Base-by-base conservation (phyloP, 2,113 vertebrate genomes). In the Zingel zingel region DNA sequence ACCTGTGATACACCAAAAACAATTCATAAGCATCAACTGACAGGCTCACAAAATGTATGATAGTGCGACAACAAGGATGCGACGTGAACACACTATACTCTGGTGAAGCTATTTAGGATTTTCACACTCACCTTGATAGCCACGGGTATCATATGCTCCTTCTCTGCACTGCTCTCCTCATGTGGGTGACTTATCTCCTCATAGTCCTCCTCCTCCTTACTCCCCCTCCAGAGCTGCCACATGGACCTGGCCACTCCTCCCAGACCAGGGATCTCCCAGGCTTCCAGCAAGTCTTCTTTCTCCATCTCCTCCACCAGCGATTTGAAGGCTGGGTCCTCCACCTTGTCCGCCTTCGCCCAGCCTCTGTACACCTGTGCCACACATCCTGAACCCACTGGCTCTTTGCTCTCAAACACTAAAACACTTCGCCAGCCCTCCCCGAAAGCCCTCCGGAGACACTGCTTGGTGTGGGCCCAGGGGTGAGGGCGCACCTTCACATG, bases 301-400 rank as follows among this genome's bases (percentile, higher is more conserved):
- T 91, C 91, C 13, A 94, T 81, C 65, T 50, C 77, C 6, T 63
- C 89, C 0, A 89, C 82, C 16, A 95, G 86, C 16, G 86, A 86
- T 81, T 86, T 75, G 67, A 94, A 93, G 3, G 85, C 92, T 8
- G 86, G 82, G 5, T 95, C 93, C 0, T 94, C 81, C 11, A 98
- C 77, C 3, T 90, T 89, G 0, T 92, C 83, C 1, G 95, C 92
- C 68, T 95, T 95, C 0, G 95, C 96, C 25, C 95, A 95, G 6
- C 97, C 98, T 76, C 95, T 96, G 77, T 99, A 99, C 48, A 99
- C 98, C 87, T 99, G 98, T 0, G 98, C 97, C 1, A 99, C 95
- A 0, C 98, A 99, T 15, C 98, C 98, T 0, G 98, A 99, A 5
- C 98, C 98, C 0, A 99, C 96, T 0, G 98, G 98, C 65, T 98